phyloP scores from a whole-genome alignment of 1,140 invertebrate species.

The Asbolus verrucosus region DNA sequence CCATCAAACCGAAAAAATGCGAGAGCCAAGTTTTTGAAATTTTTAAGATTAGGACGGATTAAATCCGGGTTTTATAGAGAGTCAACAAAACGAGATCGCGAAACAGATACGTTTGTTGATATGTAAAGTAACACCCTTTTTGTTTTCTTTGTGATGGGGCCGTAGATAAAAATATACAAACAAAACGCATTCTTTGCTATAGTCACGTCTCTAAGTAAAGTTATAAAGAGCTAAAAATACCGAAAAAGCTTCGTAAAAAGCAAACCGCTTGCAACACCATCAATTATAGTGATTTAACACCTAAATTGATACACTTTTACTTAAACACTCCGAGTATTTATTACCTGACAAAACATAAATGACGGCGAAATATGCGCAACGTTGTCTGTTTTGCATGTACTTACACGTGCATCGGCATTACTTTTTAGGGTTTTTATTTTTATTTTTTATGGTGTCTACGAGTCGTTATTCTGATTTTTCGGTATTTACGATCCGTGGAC shows the following conservation, averaged over 20 bases:
- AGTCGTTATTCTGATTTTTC: too few relatives aligned
- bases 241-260: conserved; percentile 42
- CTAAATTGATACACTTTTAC: conserved; percentile 57
- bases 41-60: conserved; percentile 13
- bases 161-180: conserved; percentile 39
- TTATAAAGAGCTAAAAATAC: conserved; percentile 43
- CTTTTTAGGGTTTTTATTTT: too few relatives aligned
- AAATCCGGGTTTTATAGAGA: conserved; percentile 4
- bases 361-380: conserved; percentile 42
- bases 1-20: neutral
- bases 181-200: conserved; percentile 35
- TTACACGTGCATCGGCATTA: conserved; percentile 22
- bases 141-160: conserved; percentile 31
- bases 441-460: neutral
- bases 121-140: conserved; percentile 33
- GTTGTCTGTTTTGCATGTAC: conserved; percentile 32
- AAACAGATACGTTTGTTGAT: conserved; percentile 36
- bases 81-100: conserved; percentile 26
- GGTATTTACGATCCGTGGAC: too few relatives aligned
- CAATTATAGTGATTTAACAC: conserved; percentile 61
- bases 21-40: conserved; percentile 16
- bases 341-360: conserved; percentile 58
- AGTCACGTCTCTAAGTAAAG: conserved; percentile 41
- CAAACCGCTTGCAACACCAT: conserved; percentile 54
- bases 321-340: conserved; percentile 53